Percentiles rank a stretch among this genome's conserved stretches.
phyloP scores from a whole-genome alignment of 2,888 invertebrate species.

The Kryphioiulus occultus region DNA sequence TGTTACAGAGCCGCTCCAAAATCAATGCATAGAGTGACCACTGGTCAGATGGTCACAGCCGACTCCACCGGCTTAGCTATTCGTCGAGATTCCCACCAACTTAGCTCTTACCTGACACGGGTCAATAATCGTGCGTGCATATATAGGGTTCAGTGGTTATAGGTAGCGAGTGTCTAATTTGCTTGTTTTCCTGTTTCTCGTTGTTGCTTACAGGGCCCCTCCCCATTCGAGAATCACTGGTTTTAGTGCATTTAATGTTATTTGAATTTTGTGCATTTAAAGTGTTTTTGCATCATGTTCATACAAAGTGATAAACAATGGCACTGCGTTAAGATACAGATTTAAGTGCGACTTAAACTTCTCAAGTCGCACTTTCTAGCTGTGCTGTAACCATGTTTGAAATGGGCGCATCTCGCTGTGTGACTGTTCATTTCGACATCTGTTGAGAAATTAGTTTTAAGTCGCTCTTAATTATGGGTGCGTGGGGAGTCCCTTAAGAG shows the following conservation, averaged over 20 bases:
- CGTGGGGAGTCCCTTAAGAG: not conserved
- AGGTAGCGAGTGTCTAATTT: conserved; percentile 11
- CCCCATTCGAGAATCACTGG: not conserved
- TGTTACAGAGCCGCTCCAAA: not conserved
- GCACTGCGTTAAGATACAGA: not conserved
- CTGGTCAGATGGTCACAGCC: not conserved
- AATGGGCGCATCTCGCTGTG: not conserved
- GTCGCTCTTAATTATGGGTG: not conserved
- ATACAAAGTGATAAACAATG: not conserved
- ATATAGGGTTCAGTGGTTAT: not conserved
- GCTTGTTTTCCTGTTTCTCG: not conserved
- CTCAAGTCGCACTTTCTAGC: not conserved
- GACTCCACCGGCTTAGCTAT: not conserved
- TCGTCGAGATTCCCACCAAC: not conserved
- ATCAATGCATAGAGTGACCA: not conserved
- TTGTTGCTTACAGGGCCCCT: not conserved
- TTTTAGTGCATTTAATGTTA: not conserved
- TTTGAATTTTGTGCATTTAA: not conserved
- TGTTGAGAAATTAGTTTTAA: not conserved
- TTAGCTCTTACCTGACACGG: not conserved
- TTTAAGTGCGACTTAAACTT: not conserved
- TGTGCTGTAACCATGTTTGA: not conserved
- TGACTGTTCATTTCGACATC: not conserved
- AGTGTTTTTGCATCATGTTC: not conserved
- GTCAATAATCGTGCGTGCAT: not conserved